phyloP scores from a whole-genome alignment of 1,140 invertebrate species.

The Calephelis virginiensis region DNA sequence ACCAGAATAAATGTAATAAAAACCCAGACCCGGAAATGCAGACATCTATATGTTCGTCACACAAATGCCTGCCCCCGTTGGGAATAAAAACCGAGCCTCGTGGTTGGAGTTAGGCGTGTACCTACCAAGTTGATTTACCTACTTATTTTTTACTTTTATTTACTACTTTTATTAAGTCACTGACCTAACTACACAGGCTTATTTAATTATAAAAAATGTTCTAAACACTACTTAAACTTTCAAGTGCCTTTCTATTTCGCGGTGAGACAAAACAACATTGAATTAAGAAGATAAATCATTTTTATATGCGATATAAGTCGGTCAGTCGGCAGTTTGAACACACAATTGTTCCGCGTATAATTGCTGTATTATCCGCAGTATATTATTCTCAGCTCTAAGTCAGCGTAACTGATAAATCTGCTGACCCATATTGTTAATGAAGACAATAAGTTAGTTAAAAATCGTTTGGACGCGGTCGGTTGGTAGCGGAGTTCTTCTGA shows the following conservation, averaged over 20 bases:
- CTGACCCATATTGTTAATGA: constrained; percentile 35
- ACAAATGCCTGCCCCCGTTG: too few relatives aligned
- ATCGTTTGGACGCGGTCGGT: constrained; percentile 35
- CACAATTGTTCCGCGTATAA: constrained; percentile 10
- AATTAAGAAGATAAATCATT: constrained; percentile 7
- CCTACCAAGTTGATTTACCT: too few relatives aligned
- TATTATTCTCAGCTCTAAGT: constrained; percentile 18
- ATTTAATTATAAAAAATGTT: too few relatives aligned
- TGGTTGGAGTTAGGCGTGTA: too few relatives aligned
- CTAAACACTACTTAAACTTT: neutral
- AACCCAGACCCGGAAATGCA: too few relatives aligned
- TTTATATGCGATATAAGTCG: constrained; percentile 3
- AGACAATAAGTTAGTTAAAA: constrained; percentile 35
- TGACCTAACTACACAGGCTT: too few relatives aligned
- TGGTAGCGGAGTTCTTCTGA: constrained; percentile 28
- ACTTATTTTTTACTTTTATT: too few relatives aligned
- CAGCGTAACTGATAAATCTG: constrained; percentile 33
- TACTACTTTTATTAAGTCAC: too few relatives aligned
- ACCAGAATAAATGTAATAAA: too few relatives aligned
- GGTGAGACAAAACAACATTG: neutral
- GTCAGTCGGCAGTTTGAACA: neutral
- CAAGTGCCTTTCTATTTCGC: neutral
- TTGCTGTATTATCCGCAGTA: constrained; percentile 12
- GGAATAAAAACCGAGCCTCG: too few relatives aligned
- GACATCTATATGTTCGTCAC: too few relatives aligned